A percentile compares a stretch with the other conserved stretches of the same genome.
Evolutionary conservation across 2,113 vertebrate species (phyloP).

Genomic region (Xenus cinereus): DNA sequence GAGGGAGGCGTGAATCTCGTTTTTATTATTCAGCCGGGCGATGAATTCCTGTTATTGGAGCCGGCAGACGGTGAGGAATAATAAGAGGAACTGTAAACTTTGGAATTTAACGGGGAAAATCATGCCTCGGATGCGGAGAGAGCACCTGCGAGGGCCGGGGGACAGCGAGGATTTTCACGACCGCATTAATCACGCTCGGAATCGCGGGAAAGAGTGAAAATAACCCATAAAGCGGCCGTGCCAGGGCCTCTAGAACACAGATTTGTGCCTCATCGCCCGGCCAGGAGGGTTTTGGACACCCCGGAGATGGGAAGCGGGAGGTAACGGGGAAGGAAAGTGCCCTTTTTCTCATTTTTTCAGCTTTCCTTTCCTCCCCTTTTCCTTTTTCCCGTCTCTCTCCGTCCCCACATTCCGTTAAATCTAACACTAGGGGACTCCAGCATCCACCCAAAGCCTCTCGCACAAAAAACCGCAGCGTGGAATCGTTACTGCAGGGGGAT

Average conservation of each 20-base stretch:
- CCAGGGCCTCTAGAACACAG: neutral
- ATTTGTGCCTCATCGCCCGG: neutral
- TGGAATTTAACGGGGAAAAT: neutral
- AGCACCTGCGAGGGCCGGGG: neutral
- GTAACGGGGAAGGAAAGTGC: rapidly evolving
- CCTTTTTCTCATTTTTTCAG: rapidly evolving
- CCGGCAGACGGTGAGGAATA: neutral
- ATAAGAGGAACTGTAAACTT: neutral
- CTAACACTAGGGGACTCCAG: neutral
- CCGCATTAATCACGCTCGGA: neutral
- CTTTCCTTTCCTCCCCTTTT: neutral
- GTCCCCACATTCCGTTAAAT: neutral
- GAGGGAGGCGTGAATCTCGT: neutral
- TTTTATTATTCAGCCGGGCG: neutral
- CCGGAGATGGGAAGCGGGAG: rapidly evolving
- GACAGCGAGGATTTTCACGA: neutral
- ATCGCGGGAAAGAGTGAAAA: neutral
- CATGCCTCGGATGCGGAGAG: neutral
- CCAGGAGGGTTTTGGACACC: neutral
- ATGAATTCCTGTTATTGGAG: neutral
- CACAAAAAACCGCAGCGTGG: neutral
- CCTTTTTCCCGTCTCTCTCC: neutral
- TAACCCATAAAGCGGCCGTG: neutral
- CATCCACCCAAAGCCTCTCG: neutral
- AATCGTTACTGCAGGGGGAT: neutral